Evolutionary conservation across 2,113 vertebrate genomes (phyloP).

Genomic region (Pelmatolapia mariae): DNA sequence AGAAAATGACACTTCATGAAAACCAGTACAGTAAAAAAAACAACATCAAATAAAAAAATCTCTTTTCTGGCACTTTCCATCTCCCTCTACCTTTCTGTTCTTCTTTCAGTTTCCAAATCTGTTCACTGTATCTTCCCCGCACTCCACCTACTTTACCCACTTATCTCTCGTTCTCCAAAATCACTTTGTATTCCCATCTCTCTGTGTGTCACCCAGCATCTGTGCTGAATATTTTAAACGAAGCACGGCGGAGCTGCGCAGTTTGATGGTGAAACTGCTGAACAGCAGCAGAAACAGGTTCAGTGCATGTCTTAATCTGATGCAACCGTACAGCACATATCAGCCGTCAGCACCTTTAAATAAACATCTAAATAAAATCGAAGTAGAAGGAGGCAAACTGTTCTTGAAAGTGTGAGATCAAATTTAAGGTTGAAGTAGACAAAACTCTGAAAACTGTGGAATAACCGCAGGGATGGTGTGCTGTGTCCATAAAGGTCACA

Average conservation of each 20-base stretch:
- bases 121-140: not conserved
- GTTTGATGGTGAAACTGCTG: constrained; percentile 22
- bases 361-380: not conserved
- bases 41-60: not conserved
- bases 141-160: not conserved
- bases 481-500: not conserved
- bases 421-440: not conserved
- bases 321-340: not conserved
- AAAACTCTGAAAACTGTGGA: not conserved
- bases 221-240: constrained; percentile 22
- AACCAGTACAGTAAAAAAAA: not conserved
- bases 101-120: constrained; percentile 8
- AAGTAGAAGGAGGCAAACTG: not conserved
- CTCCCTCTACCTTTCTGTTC: not conserved
- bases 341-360: not conserved
- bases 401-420: not conserved
- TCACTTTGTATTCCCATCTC: not conserved
- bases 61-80: not conserved
- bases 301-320: constrained; percentile 23
- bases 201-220: not conserved
- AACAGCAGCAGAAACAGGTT: constrained; percentile 13
- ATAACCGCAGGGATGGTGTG: not conserved
- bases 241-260: not conserved
- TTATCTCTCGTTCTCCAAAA: not conserved
- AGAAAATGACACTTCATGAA: not conserved